Conservation (phyloP, 2,797 vertebrate species). For the Spinibarbus caldwelli region DNA sequence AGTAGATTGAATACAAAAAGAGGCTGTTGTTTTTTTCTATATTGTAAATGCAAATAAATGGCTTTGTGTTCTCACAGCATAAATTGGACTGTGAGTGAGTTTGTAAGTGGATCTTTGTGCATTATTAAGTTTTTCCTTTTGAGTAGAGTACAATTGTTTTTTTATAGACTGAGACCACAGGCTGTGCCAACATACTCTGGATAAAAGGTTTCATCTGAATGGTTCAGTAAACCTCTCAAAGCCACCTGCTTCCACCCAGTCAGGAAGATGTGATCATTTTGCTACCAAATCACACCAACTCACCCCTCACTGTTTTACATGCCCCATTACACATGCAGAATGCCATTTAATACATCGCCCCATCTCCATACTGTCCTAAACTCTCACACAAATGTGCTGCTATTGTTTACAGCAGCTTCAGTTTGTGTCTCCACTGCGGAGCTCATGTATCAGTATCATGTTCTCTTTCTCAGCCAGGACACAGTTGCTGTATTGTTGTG, state of each 20-base stretch:
- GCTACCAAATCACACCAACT: neutral
- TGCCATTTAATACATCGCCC: neutral
- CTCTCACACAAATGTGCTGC: constrained; percentile 6
- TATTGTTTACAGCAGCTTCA: constrained; percentile 31
- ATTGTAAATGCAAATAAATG: constrained; percentile 19
- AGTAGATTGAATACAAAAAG: neutral
- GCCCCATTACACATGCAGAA: too few relatives aligned
- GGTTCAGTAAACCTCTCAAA: neutral
- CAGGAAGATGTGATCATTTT: neutral
- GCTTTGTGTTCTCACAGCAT: neutral
- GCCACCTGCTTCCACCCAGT: neutral
- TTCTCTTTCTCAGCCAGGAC: neutral
- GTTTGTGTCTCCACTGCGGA: neutral
- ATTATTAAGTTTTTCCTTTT: neutral
- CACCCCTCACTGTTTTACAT: neutral
- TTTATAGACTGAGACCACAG: neutral
- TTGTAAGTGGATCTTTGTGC: constrained; percentile 13
- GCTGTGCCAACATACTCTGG: neutral
- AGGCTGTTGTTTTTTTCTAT: neutral
- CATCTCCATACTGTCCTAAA: neutral
- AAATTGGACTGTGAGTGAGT: neutral
- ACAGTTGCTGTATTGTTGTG: constrained; percentile 54
- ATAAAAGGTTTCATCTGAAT: neutral
- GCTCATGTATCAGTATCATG: neutral
- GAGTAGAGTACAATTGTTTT: neutral